Evolutionary conservation across 1,140 invertebrate species (phyloP).

Genomic region (Lanistes nyassanus): DNA sequence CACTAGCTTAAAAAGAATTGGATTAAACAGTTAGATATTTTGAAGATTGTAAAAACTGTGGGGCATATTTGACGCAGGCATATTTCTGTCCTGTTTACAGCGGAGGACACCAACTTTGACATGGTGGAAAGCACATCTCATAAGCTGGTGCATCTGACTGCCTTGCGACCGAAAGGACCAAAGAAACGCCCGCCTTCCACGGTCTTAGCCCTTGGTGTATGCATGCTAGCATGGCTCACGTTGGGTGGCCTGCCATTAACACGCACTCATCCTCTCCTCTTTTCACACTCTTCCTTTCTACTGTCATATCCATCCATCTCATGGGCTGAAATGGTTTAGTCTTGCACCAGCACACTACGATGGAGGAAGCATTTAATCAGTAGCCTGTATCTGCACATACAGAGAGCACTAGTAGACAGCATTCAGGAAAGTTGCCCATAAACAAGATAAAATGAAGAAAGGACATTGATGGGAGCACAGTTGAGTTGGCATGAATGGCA

Average conservation of each 20-base stretch:
- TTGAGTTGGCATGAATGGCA: too few species aligned
- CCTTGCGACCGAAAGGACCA: conserved; percentile 74
- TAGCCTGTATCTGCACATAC: background rate
- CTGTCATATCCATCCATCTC: background rate
- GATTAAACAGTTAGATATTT: too few species aligned
- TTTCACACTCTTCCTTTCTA: background rate
- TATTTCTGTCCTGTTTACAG: background rate
- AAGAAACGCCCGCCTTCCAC: conserved; percentile 74
- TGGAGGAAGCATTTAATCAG: background rate
- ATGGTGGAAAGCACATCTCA: conserved; percentile 71
- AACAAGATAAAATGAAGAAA: background rate
- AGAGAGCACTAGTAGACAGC: background rate
- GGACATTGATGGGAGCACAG: too few species aligned
- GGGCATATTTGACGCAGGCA: background rate
- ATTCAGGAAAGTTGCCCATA: background rate
- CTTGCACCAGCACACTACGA: background rate
- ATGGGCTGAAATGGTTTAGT: background rate
- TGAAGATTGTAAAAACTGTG: background rate
- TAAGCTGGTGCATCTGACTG: conserved; percentile 74
- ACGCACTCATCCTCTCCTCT: background rate
- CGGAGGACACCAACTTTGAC: conserved; percentile 66
- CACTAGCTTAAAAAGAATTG: too few species aligned
- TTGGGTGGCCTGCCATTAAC: conserved; percentile 2
- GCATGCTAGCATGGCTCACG: conserved; percentile 31
- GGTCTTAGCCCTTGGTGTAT: conserved; percentile 57